phyloP scores from a whole-genome alignment of 2,113 vertebrate genomes.

The Tapirus terrestris region DNA sequence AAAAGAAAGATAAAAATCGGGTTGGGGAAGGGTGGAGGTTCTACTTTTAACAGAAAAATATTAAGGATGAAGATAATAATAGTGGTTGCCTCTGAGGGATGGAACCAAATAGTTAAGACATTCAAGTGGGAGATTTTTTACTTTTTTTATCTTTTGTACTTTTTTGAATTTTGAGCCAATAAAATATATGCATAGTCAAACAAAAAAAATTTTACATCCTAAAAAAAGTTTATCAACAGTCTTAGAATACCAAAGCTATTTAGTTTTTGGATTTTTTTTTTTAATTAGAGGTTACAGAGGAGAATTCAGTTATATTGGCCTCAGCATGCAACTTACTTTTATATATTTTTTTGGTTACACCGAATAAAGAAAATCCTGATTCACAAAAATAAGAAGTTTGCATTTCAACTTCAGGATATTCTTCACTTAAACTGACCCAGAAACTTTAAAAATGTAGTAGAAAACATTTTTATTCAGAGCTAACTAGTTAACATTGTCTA shows the following conservation, averaged over 20 bases:
- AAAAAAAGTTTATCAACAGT: not conserved
- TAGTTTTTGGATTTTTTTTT: not conserved
- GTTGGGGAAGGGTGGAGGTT: not conserved
- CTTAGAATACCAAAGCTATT: not conserved
- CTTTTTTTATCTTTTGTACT: not conserved
- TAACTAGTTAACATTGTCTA: not conserved
- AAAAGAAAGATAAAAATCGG: not conserved
- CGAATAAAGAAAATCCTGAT: not conserved
- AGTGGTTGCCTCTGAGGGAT: not conserved
- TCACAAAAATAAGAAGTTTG: constrained; percentile 51
- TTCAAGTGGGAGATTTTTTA: not conserved
- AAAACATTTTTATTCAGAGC: constrained; percentile 33
- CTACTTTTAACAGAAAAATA: not conserved
- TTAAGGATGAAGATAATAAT: not conserved
- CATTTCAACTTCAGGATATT: not conserved
- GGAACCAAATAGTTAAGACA: not conserved
- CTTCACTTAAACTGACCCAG: constrained; percentile 8
- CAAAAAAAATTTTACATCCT: not conserved
- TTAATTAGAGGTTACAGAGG: not conserved
- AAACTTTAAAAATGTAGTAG: not conserved
- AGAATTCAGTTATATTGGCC: not conserved
- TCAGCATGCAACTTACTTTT: not conserved
- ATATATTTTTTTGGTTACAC: not conserved
- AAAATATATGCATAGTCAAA: constrained; percentile 8
- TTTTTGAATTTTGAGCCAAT: not conserved